phyloP scores from a whole-genome alignment of 2,888 invertebrate genomes.

The Torymus tubicola region DNA sequence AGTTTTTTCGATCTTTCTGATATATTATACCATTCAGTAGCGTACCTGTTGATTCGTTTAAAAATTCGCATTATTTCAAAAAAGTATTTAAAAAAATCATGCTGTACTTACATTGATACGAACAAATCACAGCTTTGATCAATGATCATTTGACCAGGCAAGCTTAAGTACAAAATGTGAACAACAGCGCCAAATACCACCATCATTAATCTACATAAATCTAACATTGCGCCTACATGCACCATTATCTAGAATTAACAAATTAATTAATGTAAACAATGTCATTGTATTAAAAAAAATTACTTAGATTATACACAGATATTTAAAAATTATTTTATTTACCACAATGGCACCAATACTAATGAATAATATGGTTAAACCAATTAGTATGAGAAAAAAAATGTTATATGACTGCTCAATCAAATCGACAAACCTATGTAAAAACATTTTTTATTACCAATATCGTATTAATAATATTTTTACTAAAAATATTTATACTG shows the following conservation, averaged over 20 bases:
- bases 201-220: neutral
- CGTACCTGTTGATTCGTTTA: conserved; percentile 5
- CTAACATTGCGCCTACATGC: neutral
- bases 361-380: neutral
- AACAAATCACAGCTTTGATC: neutral
- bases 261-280: neutral
- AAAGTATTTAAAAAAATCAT: neutral
- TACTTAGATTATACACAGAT: neutral
- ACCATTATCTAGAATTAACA: neutral
- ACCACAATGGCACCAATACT: conserved; percentile 1
- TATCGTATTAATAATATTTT: too few relatives aligned
- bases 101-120: neutral
- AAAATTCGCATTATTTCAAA: neutral
- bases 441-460: too few relatives aligned
- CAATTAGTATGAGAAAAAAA: conserved; percentile 3
- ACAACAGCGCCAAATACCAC: neutral
- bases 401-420: neutral
- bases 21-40: conserved; percentile 18
- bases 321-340: neutral
- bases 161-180: neutral
- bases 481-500: too few relatives aligned
- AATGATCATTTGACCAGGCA: neutral
- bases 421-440: neutral
- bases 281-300: neutral
- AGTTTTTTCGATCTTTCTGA: conserved; percentile 16